Percentiles rank a stretch among this genome's conserved stretches.
phyloP scores from a whole-genome alignment of 2,888 invertebrate genomes.

The Scrobipalpa costella region DNA sequence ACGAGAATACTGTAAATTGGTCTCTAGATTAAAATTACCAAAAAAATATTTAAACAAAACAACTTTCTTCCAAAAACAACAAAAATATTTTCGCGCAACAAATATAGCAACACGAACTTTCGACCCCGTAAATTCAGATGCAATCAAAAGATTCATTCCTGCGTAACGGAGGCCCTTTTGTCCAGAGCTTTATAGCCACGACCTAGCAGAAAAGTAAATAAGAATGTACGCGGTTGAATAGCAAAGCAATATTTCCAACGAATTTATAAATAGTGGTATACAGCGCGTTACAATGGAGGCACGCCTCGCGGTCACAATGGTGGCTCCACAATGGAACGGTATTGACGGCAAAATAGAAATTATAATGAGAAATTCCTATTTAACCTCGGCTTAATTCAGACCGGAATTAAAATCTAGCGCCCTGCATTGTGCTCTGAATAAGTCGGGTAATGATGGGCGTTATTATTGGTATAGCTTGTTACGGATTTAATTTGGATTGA shows the following conservation, averaged over 20 bases:
- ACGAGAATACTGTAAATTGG: too few relatives aligned
- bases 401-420: constrained; percentile 18
- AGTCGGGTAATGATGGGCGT: background rate
- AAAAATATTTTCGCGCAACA: background rate
- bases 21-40: too few relatives aligned
- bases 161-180: constrained; percentile 7
- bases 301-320: constrained; percentile 14
- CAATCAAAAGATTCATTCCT: constrained; percentile 17
- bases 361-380: constrained; percentile 25
- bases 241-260: constrained; percentile 15
- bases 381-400: constrained; percentile 15
- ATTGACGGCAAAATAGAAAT: constrained; percentile 25
- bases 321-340: constrained; percentile 13
- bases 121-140: background rate
- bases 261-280: constrained; percentile 23
- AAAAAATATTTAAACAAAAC: constrained; percentile 5
- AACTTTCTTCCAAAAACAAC: background rate
- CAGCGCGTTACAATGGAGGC: constrained; percentile 6
- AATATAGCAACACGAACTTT: background rate
- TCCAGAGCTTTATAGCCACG: background rate
- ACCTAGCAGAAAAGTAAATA: constrained; percentile 12
- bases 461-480: background rate
- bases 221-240: background rate
- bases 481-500: too few relatives aligned
- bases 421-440: constrained; percentile 14